Evolutionary conservation across 2,888 invertebrate species (phyloP), one percentile per base, ranked within the genome.

Genomic region (Trimorus sp.): DNA sequence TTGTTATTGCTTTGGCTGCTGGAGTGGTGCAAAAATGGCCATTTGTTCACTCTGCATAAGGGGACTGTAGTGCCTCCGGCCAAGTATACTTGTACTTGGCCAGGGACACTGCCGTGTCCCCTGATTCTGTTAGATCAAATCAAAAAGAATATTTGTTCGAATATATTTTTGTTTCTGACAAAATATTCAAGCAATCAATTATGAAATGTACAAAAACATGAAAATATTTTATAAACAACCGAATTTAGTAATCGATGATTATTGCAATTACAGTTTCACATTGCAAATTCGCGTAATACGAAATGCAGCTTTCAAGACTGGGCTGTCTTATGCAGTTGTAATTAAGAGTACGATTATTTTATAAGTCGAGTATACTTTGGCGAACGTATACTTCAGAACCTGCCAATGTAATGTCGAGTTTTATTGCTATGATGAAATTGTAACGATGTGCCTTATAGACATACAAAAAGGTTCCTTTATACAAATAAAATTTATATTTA

Each of bases 381-480:
- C 36, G 42, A 51, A 48, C 26, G 40, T 51, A 45, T 65, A 68
- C 36, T 66, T 54, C n/a, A 14, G 16, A 70, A 53, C 59, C 70
- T 80, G 75, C 79, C 79, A 80, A 69, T 63, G 54, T 58, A 53
- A 56, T 36, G 37, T 58, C 36, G 37, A 69, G 36, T 16, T 38
- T 49, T 79, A 70, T 26, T 70, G 42, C 51, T 49, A 60, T 68
- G 45, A 79, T 79, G n/a, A 79, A 60, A 73, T 16, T 80, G 75
- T 80, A 80, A 80, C 70, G n/a, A 79, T 53, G 74, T 74, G 79
- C 70, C 80, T 80, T 80, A 71, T 48, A 74, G 15, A 59, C 4
- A 26, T 26, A 26, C 26, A 48, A 49, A n/a, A 58, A 71, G 70
- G 75, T 80, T 80, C 80, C 80, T 80, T 80, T 70, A 70, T 58